phyloP scores from a whole-genome alignment of 2,797 vertebrate species.

The Babyrousa celebensis region DNA sequence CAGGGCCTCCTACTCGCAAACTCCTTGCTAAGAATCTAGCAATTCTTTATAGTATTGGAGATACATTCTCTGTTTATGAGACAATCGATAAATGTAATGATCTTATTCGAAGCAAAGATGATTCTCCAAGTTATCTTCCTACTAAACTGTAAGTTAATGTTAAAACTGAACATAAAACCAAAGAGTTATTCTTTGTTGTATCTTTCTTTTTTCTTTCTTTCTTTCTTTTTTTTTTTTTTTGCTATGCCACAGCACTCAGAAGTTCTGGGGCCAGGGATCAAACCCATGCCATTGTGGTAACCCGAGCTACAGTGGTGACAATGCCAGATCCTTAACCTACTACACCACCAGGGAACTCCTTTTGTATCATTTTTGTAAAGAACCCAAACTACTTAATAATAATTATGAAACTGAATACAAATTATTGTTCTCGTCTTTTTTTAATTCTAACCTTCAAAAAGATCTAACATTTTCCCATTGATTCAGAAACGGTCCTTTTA shows the following conservation, averaged over 20 bases:
- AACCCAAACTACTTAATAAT: constrained; percentile 50
- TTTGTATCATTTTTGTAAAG: constrained; percentile 40
- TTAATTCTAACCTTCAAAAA: neutral
- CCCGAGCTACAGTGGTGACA: too few species aligned
- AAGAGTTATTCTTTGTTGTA: constrained; percentile 49
- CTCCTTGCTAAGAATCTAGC: constrained; percentile 96
- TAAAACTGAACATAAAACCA: constrained; percentile 34
- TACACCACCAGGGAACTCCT: too few species aligned
- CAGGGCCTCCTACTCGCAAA: constrained; percentile 95
- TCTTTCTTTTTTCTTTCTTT: neutral
- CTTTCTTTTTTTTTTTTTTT: too few species aligned
- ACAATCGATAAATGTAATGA: constrained; percentile 97
- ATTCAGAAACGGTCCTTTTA: constrained; percentile 7
- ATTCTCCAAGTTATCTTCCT: constrained; percentile 97
- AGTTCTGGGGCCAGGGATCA: too few species aligned
- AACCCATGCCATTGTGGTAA: too few species aligned
- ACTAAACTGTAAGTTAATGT: constrained; percentile 95
- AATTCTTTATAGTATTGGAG: constrained; percentile 94
- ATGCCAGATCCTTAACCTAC: too few species aligned
- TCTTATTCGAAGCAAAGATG: constrained; percentile 97
- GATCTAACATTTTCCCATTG: neutral
- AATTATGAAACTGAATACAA: constrained; percentile 69
- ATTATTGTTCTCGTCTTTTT: constrained; percentile 57
- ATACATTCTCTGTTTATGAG: constrained; percentile 94
- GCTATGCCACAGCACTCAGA: too few species aligned